These are phyloP conservation scores for Mechanitis messenoides DNA, from an alignment of 2,888 invertebrate genomes.

Conservation along the genomic window DNA sequence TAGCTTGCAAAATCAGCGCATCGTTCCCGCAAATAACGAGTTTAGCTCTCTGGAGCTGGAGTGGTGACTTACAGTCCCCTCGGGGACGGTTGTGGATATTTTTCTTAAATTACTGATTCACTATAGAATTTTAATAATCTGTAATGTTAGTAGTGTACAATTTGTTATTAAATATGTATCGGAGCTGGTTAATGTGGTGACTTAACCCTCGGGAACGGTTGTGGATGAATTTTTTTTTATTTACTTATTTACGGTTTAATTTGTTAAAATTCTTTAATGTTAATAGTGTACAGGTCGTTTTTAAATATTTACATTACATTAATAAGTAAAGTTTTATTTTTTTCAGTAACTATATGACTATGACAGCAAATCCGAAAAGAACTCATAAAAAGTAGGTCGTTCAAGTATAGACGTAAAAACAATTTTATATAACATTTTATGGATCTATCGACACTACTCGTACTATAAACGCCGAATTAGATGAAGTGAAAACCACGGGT, in stretches of 20 bases:
- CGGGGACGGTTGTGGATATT: conserved; percentile 62
- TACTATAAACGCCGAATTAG: conserved; percentile 65
- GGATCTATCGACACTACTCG: conserved; percentile 61
- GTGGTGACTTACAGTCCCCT: conserved; percentile 62
- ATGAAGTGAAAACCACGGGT: conserved; percentile 46
- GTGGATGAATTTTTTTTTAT: too few species aligned
- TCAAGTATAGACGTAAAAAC: conserved; percentile 54
- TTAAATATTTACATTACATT: neutral
- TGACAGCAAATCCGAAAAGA: conserved; percentile 50
- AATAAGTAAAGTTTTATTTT: conserved; percentile 4
- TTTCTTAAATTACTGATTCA: conserved; percentile 56
- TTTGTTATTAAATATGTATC: neutral
- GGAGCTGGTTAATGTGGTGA: too few species aligned
- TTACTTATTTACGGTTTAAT: too few species aligned
- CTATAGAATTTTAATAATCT: neutral
- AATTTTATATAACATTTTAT: conserved; percentile 66
- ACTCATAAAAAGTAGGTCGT: conserved; percentile 49
- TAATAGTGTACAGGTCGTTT: neutral
- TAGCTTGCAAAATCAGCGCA: conserved; percentile 61
- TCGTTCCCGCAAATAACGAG: conserved; percentile 61
- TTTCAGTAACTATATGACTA: conserved; percentile 31
- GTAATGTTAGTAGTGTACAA: neutral
- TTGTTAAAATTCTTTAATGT: too few species aligned
- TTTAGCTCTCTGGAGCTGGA: conserved; percentile 46
- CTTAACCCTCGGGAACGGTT: too few species aligned